Evolutionary conservation across 2,113 vertebrate genomes (phyloP).

Genomic region (Ploceus nigricollis): DNA sequence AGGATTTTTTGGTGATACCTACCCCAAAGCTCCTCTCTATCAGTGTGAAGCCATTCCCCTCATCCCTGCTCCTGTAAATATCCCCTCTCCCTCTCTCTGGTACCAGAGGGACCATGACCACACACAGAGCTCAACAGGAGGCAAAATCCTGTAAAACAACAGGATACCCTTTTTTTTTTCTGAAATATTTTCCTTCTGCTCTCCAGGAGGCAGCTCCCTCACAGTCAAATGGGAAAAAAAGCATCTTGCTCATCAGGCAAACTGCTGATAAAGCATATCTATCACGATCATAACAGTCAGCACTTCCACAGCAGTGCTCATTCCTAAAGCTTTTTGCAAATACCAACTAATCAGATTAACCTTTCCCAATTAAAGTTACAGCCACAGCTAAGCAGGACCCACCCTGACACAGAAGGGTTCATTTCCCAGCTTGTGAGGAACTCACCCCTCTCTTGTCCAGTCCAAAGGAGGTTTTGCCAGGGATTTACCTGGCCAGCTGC

Average conservation of each 20-base stretch:
- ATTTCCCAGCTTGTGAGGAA: not conserved
- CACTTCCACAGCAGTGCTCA: constrained; percentile 22
- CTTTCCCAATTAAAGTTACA: not conserved
- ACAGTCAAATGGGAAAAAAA: not conserved
- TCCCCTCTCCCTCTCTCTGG: not conserved
- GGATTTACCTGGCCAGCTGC: not conserved
- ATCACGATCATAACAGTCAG: constrained; percentile 8
- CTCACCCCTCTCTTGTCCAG: not conserved
- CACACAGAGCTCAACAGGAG: not conserved
- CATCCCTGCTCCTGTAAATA: not conserved
- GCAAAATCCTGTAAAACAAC: not conserved
- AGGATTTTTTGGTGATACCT: not conserved
- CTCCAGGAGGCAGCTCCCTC: not conserved
- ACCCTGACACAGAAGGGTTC: not conserved
- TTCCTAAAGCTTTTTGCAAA: constrained; percentile 15
- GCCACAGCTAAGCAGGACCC: not conserved
- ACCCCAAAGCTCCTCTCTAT: not conserved
- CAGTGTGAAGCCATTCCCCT: not conserved
- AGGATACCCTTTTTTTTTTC: not conserved
- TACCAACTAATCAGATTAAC: constrained; percentile 12
- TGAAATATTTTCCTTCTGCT: not conserved
- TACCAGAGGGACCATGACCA: not conserved
- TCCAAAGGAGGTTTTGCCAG: not conserved
- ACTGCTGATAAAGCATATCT: constrained; percentile 22
- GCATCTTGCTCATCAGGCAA: not conserved